These are phyloP conservation scores for Tauraco erythrolophus DNA, from an alignment of 2,113 vertebrate genomes.

Conservation along the genomic window DNA sequence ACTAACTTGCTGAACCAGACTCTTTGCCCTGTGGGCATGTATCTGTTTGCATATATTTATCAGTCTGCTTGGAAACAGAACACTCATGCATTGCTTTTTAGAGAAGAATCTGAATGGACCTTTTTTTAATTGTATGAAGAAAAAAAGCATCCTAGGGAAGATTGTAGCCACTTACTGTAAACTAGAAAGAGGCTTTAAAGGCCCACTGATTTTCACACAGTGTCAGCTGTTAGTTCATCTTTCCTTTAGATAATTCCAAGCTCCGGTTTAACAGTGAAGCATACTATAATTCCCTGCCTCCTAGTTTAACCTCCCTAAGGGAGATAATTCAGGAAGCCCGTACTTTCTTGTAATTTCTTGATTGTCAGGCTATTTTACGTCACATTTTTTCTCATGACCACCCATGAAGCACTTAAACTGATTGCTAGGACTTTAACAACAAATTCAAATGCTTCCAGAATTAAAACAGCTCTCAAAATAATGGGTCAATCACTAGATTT, in stretches of 20 bases:
- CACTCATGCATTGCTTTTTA: conserved; percentile 66
- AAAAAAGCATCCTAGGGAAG: conserved; percentile 63
- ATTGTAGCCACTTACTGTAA: conserved; percentile 57
- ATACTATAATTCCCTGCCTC: not conserved
- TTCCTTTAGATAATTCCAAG: not conserved
- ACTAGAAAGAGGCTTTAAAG: conserved; percentile 35
- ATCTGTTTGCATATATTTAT: conserved; percentile 70
- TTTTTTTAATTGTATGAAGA: not conserved
- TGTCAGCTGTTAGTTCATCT: conserved; percentile 14
- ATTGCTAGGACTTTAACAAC: not conserved
- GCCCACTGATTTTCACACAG: not conserved
- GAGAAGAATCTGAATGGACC: conserved; percentile 65
- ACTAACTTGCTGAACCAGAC: conserved; percentile 54
- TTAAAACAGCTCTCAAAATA: not conserved
- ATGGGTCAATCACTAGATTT: not conserved
- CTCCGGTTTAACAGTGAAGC: not conserved
- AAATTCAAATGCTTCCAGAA: not conserved
- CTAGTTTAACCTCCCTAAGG: not conserved
- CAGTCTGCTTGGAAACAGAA: conserved; percentile 76
- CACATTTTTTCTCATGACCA: not conserved
- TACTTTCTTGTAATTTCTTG: conserved; percentile 6
- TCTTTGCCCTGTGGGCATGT: conserved; percentile 56
- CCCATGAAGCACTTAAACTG: not conserved
- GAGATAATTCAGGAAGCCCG: conserved; percentile 11
- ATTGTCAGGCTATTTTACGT: not conserved